These are phyloP conservation scores for Microdon myrmicae DNA, from an alignment of 2,888 invertebrate genomes.

Conservation along the genomic window DNA sequence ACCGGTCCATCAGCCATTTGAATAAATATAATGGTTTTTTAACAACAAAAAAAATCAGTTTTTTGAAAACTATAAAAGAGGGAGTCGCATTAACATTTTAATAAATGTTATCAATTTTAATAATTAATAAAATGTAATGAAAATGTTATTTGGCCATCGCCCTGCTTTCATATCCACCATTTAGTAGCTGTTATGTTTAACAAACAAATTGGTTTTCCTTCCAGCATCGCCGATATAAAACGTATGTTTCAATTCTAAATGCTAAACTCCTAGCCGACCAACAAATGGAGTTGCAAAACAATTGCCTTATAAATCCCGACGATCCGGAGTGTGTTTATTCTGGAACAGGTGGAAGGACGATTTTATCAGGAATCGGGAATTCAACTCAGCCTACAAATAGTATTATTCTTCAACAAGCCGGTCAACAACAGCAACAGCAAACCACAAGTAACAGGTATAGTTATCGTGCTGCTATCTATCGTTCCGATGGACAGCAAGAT, in stretches of 20 bases:
- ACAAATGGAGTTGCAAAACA: conserved; percentile 61
- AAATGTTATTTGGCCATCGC: no score
- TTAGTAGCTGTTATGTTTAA: no score
- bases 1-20: no score
- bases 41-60: no score
- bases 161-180: no score
- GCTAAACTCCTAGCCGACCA: conserved; percentile 71
- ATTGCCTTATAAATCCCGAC: conserved; percentile 68
- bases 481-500: conserved; percentile 73
- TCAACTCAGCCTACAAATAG: conserved; percentile 60
- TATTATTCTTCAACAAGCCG: conserved; percentile 58
- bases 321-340: conserved; percentile 61
- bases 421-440: conserved; percentile 57
- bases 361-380: conserved; percentile 47
- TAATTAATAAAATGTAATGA: no score
- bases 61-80: no score
- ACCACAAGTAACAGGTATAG: conserved; percentile 72
- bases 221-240: conserved; percentile 84
- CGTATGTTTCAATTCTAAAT: conserved; percentile 81
- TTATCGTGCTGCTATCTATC: conserved; percentile 76
- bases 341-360: conserved; percentile 29
- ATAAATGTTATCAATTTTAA: no score
- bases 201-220: no score
- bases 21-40: no score
- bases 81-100: no score